These are phyloP conservation scores for Laupala kohalensis DNA, from an alignment of 1,140 invertebrate species.

Conservation along the genomic window DNA sequence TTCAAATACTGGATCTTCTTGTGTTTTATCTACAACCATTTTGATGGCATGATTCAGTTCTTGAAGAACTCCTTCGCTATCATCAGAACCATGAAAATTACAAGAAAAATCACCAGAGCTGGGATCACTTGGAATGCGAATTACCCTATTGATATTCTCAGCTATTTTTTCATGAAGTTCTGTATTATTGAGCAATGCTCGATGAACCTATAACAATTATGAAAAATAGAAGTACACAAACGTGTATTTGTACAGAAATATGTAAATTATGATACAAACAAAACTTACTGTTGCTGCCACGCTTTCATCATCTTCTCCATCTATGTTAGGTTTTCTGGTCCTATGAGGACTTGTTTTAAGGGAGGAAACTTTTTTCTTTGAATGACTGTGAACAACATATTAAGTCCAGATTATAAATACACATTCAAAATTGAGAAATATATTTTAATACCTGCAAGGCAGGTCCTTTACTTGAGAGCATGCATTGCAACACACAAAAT, in stretches of 20 bases:
- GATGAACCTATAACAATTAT: conserved; percentile 12
- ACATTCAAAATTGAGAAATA: too few species aligned
- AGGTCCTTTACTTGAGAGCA: too few species aligned
- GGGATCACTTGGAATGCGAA: conserved; percentile 19
- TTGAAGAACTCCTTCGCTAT: conserved; percentile 17
- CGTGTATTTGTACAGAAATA: too few species aligned
- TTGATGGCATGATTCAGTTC: conserved; percentile 21
- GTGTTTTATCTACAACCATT: conserved; percentile 30
- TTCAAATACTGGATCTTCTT: conserved; percentile 33
- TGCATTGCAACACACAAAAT: too few species aligned
- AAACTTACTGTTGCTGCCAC: not conserved
- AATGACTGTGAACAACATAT: too few species aligned
- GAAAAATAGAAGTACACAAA: not conserved
- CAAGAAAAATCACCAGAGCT: not conserved
- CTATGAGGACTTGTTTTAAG: not conserved
- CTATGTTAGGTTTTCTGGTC: not conserved
- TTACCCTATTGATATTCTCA: conserved; percentile 34
- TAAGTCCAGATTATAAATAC: too few species aligned
- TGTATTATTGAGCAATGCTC: conserved; percentile 28
- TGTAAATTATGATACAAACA: not conserved
- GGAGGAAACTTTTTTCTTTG: not conserved
- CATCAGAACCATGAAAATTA: not conserved
- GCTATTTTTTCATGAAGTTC: conserved; percentile 35
- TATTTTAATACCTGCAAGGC: too few species aligned
- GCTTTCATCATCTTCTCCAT: not conserved